A percentile compares a stretch with the other conserved stretches of the same genome.
Evolutionary conservation across 2,888 invertebrate species (phyloP).

Genomic region (Scaptomyza parva): DNA sequence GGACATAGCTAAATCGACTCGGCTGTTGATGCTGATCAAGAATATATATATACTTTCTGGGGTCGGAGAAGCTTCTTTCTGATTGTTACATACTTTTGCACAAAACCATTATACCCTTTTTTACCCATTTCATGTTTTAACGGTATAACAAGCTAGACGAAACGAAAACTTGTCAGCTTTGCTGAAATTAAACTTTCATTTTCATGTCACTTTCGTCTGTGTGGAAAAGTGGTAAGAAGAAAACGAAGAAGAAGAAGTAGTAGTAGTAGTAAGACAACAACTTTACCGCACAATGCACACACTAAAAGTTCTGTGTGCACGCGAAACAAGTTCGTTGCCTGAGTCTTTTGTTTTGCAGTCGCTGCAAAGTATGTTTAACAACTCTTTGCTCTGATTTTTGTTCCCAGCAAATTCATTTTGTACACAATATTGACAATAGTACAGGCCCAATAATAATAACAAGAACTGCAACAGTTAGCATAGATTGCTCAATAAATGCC

Average conservation of each 20-base stretch:
- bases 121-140: too few relatives aligned
- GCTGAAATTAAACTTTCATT: conserved; percentile 73
- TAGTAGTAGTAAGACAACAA: not conserved
- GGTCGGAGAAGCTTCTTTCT: too few relatives aligned
- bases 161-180: conserved; percentile 67
- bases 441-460: conserved; percentile 39
- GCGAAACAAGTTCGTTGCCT: conserved; percentile 64
- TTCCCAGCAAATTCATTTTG: conserved; percentile 80
- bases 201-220: conserved; percentile 60
- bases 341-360: conserved; percentile 67
- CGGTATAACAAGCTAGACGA: conserved; percentile 29
- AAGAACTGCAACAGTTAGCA: conserved; percentile 28
- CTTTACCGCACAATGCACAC: conserved; percentile 18
- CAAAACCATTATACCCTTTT: too few relatives aligned
- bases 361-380: conserved; percentile 37
- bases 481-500: conserved; percentile 66
- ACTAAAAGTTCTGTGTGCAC: conserved; percentile 25
- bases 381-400: conserved; percentile 17
- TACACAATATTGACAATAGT: conserved; percentile 72
- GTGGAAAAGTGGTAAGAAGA: conserved; percentile 55
- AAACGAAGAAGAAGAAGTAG: not conserved
- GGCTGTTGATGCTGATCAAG: too few relatives aligned
- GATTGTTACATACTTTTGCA: too few relatives aligned
- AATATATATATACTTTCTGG: too few relatives aligned
- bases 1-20: too few relatives aligned